phyloP scores from a whole-genome alignment of 2,113 vertebrate genomes.

The Narcine bancroftii region DNA sequence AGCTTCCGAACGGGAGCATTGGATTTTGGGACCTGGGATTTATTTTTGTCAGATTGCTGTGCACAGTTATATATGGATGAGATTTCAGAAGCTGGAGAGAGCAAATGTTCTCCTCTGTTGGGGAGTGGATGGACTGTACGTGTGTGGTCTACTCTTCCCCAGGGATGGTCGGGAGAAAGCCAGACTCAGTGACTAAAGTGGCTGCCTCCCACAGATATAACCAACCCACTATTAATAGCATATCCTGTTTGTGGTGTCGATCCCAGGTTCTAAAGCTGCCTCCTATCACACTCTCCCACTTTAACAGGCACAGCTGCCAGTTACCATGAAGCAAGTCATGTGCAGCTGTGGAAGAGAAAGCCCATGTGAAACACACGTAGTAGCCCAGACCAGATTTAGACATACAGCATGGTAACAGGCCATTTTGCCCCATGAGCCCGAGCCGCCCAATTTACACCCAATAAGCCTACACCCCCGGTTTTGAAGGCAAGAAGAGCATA shows the following conservation, averaged over 20 bases:
- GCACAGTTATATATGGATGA: too few relatives aligned
- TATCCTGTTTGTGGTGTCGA: slow-evolving; percentile 4
- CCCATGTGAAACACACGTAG: too few relatives aligned
- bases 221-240: neutral
- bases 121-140: neutral
- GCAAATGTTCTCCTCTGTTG: neutral
- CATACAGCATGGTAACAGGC: too few relatives aligned
- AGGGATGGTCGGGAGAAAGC: neutral
- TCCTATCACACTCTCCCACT: neutral
- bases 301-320: neutral
- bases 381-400: too few relatives aligned
- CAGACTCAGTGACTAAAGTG: neutral
- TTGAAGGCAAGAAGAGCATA: too few relatives aligned
- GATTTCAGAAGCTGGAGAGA: neutral
- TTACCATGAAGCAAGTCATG: neutral
- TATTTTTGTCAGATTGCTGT: neutral
- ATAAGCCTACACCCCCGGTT: too few relatives aligned
- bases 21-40: neutral
- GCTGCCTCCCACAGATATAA: neutral
- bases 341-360: neutral
- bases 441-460: too few relatives aligned
- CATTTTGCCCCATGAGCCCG: too few relatives aligned
- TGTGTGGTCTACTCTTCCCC: slow-evolving; percentile 9
- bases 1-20: neutral
- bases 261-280: neutral